Evolutionary conservation across 2,113 vertebrate genomes (phyloP), one percentile per base, ranked within the genome.

Genomic region (Fukomys damarensis): DNA sequence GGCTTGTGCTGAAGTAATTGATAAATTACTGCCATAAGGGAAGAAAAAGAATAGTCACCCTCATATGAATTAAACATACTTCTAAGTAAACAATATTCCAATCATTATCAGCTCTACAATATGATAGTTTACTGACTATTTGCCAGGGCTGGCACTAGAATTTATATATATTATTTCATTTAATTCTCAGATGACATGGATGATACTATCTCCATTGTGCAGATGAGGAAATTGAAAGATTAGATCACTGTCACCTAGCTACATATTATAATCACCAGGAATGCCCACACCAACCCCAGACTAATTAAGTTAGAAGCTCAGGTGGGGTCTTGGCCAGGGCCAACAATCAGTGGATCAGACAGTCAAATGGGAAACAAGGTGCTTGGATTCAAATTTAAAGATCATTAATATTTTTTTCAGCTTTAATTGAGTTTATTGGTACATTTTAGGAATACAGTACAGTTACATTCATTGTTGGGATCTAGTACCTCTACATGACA

Each of bases 31-130:
- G 35, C 79, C 63, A 72, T 54, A 77, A 54, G 96, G 30, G 32
- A 72, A 84, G 38, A 49, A 74, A 79, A 70, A 82, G 46, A 82
- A 30, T 70, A 83, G 82, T 76, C 20, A 68, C 30, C 14, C 46
- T 97, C 41, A 68, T 72, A 91, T 24, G 87, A 90, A n/a, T n/a
- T n/a, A 46, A 89, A 84, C 22, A 72, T 58, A 76, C n/a, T 94
- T 94, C 49, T 86, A 80, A 54, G 22, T 66, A 81, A 59, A 35
- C 76, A 83, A 28, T 20, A 92, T 81, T 92, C 46, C 35, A 76
- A 82, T 82, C 54, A 94, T 58, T 43, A 74, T 16, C 85, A 84
- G 58, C 63, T 66, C 24, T 68, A 54, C 0, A 66, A 28, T 10
- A 86, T 76, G 74, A 80, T 12, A 70, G 86, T n/a, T 94, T 89